Base-by-base conservation (phyloP, 2,797 vertebrate genomes). In the Gastrophryne carolinensis region DNA sequence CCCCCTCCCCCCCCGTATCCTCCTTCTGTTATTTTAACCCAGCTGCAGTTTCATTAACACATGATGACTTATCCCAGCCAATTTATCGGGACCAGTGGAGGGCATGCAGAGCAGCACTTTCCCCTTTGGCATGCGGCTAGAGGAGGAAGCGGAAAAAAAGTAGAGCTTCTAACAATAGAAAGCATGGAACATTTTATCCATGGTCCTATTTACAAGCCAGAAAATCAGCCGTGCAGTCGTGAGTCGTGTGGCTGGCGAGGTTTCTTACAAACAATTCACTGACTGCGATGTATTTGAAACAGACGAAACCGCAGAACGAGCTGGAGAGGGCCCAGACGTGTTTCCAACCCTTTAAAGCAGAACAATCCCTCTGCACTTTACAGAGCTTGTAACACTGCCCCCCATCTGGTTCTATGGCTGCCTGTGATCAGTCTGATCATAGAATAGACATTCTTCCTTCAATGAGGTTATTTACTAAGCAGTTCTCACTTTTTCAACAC, bases 221-320 rank as follows among this genome's bases (percentile, higher is more conserved):
- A 70, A 75, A 76, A 76, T 76, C 74, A 63, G 34, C 57, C 58
- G 35, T 76, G 65, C 74, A 54, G 74, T 64, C 49, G 74, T 53
- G 54, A 76, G 74, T 76, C 74, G 74, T 76, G 73, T 76, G 74
- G 74, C 74, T 76, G 74, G 74, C 74, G 67, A 76, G 37, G 54
- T 32, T 63, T 76, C 74, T 70, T 76, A 76, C 74, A 76, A 76
- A 70, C 66, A 70, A 76, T 76, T 76, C 66, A 70, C 66, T 70
- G 74, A 76, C 49, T 70, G 74, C 58, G 32, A 17, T 34, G 74
- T 70, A 76, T 76, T 53, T 56, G 70, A 76, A 70, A 56, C 66
- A 76, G 74, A 76, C 74, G 39, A 63, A 68, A 70, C 74, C 74
- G 17, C 74, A 76, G 58, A 21, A 30, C 21, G 30, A 19, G 44